A percentile compares a stretch with the other conserved stretches of the same genome.
phyloP scores from a whole-genome alignment of 2,797 vertebrate genomes.

The Semaprochilodus insignis region DNA sequence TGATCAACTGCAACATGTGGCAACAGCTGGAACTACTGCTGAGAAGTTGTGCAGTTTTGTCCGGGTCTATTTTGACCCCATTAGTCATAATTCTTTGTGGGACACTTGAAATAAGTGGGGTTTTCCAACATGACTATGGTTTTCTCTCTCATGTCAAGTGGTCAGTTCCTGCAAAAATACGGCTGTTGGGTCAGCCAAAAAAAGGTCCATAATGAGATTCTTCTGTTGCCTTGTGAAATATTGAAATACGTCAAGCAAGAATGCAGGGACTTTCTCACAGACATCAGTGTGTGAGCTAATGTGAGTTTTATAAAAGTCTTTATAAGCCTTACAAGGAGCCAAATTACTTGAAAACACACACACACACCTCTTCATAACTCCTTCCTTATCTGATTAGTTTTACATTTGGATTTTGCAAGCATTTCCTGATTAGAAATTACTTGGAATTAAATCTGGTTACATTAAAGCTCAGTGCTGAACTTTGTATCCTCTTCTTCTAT shows the following conservation, averaged over 20 bases:
- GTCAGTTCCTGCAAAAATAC: background rate
- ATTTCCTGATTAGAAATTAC: background rate
- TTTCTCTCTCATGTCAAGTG: background rate
- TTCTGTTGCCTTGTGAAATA: constrained; percentile 10
- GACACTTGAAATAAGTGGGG: background rate
- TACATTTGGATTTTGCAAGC: too few relatives aligned
- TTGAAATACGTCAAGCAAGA: background rate
- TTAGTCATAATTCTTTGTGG: background rate
- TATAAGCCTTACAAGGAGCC: background rate
- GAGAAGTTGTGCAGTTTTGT: background rate
- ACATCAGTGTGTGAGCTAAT: background rate
- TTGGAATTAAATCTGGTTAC: background rate
- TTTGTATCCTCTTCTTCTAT: background rate
- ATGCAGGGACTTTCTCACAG: constrained; percentile 8
- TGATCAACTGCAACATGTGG: constrained; percentile 24
- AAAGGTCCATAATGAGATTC: constrained; percentile 5
- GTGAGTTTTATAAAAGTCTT: background rate
- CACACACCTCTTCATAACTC: too few relatives aligned
- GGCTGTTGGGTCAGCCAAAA: background rate
- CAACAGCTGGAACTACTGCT: background rate
- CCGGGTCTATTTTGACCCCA: background rate
- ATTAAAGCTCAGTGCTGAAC: background rate
- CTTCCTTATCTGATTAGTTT: too few relatives aligned
- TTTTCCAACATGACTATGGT: constrained; percentile 10
- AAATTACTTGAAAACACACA: background rate